Evolutionary conservation across 1,140 invertebrate genomes (phyloP).

Genomic region (Adelges cooleyi): DNA sequence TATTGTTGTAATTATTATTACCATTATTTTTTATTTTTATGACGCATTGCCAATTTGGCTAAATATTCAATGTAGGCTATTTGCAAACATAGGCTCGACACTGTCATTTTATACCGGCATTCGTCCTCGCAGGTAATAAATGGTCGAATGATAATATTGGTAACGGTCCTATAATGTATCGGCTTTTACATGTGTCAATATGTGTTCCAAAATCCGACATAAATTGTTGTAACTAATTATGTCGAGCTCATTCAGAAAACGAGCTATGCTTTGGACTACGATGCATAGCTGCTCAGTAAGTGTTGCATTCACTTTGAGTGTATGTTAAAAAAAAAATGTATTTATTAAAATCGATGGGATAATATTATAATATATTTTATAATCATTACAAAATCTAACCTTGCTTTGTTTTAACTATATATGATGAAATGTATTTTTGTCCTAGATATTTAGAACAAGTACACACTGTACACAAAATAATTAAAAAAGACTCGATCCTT

Average conservation of each 20-base stretch:
- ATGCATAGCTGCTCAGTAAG: conserved; percentile 25
- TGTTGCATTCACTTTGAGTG: conserved; percentile 16
- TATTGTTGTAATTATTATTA: not conserved
- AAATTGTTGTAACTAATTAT: not conserved
- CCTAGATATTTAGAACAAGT: conserved; percentile 26
- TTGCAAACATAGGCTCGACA: conserved; percentile 11
- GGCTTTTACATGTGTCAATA: conserved; percentile 10
- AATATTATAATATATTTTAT: too few species aligned
- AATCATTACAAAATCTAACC: too few species aligned
- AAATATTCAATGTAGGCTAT: conserved; percentile 14
- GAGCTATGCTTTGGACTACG: not conserved
- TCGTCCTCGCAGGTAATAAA: not conserved
- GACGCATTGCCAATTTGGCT: conserved; percentile 8
- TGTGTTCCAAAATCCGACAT: conserved; percentile 9
- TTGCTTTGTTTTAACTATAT: too few species aligned
- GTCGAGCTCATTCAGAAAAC: not conserved
- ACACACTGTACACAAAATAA: conserved; percentile 15
- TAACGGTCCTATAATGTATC: not conserved
- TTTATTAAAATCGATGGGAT: too few species aligned
- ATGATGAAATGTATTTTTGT: conserved; percentile 15
- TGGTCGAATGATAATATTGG: conserved; percentile 12
- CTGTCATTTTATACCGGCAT: not conserved
- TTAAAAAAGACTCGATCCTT: conserved; percentile 6
- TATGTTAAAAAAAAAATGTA: too few species aligned
- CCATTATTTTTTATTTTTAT: conserved; percentile 13